Conservation (phyloP, 1,140 invertebrate genomes). For the Batillaria attramentaria region DNA sequence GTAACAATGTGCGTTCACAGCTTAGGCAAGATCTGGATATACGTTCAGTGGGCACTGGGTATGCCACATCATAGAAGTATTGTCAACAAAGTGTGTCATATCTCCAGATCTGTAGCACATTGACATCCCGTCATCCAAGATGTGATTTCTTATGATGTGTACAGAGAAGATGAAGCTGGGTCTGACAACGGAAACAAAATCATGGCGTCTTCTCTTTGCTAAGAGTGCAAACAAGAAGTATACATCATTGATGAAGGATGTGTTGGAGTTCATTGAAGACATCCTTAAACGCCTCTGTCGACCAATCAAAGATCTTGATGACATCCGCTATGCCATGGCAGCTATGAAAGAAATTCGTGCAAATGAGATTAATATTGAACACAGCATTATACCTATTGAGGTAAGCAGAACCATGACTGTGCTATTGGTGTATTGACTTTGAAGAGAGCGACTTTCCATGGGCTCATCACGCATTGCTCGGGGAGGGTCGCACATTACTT, state of each 20-base stretch:
- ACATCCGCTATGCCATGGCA: conserved; percentile 93
- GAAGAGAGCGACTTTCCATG: too few species aligned
- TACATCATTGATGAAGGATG: conserved; percentile 93
- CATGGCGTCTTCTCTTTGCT: conserved; percentile 87
- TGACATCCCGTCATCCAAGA: too few species aligned
- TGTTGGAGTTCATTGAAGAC: conserved; percentile 93
- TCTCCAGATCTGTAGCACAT: too few species aligned
- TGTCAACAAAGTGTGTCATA: too few species aligned
- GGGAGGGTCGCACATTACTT: too few species aligned
- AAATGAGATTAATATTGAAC: conserved; percentile 95
- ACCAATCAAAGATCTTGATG: conserved; percentile 91
- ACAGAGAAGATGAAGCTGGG: conserved; percentile 90
- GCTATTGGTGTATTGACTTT: too few species aligned
- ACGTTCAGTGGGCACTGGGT: too few species aligned
- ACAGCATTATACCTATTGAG: conserved; percentile 94
- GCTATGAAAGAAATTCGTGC: conserved; percentile 93
- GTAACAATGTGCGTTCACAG: too few species aligned
- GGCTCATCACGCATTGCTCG: too few species aligned
- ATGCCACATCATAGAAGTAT: too few species aligned
- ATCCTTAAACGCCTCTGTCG: conserved; percentile 89
- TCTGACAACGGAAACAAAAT: conserved; percentile 87
- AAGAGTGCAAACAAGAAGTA: conserved; percentile 94
- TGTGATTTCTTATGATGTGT: not conserved
- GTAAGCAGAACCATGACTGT: too few species aligned
- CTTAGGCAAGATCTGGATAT: too few species aligned